phyloP scores from a whole-genome alignment of 1,140 invertebrate genomes.

The Harpegnathos saltator region DNA sequence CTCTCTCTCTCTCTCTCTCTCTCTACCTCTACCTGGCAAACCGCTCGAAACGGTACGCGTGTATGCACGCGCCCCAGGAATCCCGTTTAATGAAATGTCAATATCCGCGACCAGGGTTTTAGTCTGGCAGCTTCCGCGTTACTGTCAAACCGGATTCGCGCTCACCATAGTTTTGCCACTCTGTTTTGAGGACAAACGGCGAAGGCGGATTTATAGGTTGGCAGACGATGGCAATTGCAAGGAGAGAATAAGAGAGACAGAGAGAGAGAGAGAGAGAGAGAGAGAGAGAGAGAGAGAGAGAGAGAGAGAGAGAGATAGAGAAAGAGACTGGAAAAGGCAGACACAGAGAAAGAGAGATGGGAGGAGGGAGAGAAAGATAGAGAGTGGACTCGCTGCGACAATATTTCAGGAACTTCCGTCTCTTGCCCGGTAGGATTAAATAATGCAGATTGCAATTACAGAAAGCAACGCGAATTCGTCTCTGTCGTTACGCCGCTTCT shows the following conservation, averaged over 20 bases:
- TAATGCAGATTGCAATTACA: conserved; percentile 65
- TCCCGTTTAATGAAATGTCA: conserved; percentile 74
- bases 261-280: background rate
- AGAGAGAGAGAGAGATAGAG: background rate
- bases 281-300: background rate
- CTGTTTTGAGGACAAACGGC: conserved; percentile 68
- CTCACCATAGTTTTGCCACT: conserved; percentile 64
- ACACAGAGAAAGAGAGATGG: background rate
- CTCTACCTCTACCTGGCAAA: conserved; percentile 49
- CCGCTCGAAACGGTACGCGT: conserved; percentile 66
- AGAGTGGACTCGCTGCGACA: conserved; percentile 13
- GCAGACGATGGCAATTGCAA: conserved; percentile 44
- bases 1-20: too few species aligned
- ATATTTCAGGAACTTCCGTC: conserved; percentile 59
- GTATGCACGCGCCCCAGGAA: conserved; percentile 69
- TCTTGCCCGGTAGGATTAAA: conserved; percentile 55
- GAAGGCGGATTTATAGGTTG: conserved; percentile 63
- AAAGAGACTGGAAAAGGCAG: too few species aligned
- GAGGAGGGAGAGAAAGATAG: background rate
- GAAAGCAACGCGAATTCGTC: conserved; percentile 48
- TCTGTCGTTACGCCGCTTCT: conserved; percentile 33
- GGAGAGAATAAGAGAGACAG: background rate
- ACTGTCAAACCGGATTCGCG: conserved; percentile 57
- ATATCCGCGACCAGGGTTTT: conserved; percentile 69
- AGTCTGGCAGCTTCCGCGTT: conserved; percentile 64